Percentiles rank a stretch among this genome's conserved stretches.
These are phyloP conservation scores for Cephus spinipes DNA, from an alignment of 2,888 invertebrate species.

Conservation along the genomic window DNA sequence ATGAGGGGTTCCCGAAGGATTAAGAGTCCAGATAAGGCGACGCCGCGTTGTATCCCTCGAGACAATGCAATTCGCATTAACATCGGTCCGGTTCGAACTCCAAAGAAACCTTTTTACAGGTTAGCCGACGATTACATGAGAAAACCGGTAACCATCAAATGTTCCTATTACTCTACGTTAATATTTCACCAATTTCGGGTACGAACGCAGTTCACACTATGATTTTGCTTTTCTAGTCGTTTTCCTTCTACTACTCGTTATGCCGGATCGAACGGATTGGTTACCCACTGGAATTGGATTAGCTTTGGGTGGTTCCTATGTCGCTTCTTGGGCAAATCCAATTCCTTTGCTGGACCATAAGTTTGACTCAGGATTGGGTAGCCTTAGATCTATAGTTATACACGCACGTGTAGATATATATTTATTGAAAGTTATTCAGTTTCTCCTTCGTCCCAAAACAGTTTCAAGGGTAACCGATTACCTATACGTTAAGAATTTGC, in stretches of 20 bases:
- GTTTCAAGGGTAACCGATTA: no score
- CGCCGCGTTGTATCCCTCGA: slow-evolving; percentile 11
- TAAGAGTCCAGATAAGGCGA: slow-evolving; percentile 37
- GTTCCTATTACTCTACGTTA: neutral
- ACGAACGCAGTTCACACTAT: neutral
- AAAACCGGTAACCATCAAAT: neutral
- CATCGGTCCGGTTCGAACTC: neutral
- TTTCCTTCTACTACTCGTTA: slow-evolving; percentile 37
- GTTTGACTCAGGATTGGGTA: slow-evolving; percentile 21
- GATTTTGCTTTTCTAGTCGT: neutral
- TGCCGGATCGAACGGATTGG: slow-evolving; percentile 46
- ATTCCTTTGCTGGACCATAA: slow-evolving; percentile 41
- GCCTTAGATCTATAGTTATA: neutral
- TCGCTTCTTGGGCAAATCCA: slow-evolving; percentile 44
- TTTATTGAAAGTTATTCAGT: neutral
- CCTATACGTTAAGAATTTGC: no score
- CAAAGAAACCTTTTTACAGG: neutral
- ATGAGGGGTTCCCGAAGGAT: slow-evolving; percentile 41
- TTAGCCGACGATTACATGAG: neutral
- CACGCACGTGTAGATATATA: neutral
- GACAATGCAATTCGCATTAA: neutral
- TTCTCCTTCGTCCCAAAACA: neutral
- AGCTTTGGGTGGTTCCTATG: slow-evolving; percentile 29
- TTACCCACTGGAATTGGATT: slow-evolving; percentile 49
- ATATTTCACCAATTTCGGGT: neutral